Conservation (phyloP, 2,888 invertebrate genomes). For the Aspidapion aeneum region DNA sequence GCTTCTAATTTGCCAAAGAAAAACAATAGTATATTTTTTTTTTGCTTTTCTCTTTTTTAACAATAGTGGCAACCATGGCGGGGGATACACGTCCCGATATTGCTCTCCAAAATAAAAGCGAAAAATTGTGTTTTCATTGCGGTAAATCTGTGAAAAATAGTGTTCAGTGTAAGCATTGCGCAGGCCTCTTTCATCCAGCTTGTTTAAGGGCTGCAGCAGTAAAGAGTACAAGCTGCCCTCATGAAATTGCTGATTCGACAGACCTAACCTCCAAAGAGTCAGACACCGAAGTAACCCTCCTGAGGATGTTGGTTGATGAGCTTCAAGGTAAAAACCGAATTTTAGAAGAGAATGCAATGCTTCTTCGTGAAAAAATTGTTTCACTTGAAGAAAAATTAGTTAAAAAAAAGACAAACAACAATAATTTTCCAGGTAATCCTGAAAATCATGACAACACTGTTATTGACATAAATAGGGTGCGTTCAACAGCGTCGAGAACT, state of each 20-base stretch:
- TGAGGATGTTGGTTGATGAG: slow-evolving; percentile 6
- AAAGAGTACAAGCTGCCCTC: slow-evolving; percentile 1
- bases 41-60: too few species aligned
- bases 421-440: neutral
- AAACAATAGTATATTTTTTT: too few species aligned
- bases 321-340: slow-evolving; percentile 11
- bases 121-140: slow-evolving; percentile 9
- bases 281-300: slow-evolving; percentile 1
- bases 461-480: neutral
- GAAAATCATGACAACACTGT: neutral
- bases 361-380: slow-evolving; percentile 7
- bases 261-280: slow-evolving; percentile 12
- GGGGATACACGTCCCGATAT: slow-evolving; percentile 2
- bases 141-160: slow-evolving; percentile 12
- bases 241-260: slow-evolving; percentile 1
- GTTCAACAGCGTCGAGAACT: neutral
- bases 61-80: slow-evolving; percentile 2
- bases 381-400: slow-evolving; percentile 9
- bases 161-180: slow-evolving; percentile 10
- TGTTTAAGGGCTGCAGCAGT: slow-evolving; percentile 8
- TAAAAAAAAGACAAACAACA: neutral
- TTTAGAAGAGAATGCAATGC: slow-evolving; percentile 10
- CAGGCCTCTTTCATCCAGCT: slow-evolving; percentile 2
- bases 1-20: too few species aligned
- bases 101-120: slow-evolving; percentile 2